Evolutionary conservation across 2,888 invertebrate species (phyloP).

Genomic region (Polymixis flavicincta): DNA sequence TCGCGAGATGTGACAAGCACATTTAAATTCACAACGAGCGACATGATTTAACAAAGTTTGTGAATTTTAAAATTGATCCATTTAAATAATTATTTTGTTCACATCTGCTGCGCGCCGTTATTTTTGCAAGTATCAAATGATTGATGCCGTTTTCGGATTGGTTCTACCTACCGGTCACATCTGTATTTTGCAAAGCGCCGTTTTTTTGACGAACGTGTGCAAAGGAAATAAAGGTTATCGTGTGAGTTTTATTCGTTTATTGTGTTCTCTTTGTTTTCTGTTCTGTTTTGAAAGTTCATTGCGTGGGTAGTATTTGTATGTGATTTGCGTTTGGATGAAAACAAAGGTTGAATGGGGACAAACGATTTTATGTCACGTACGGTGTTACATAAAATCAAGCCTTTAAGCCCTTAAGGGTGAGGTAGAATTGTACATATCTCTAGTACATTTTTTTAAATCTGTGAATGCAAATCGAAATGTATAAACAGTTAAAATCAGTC

Average conservation of each 20-base stretch:
- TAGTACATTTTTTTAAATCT: not conserved
- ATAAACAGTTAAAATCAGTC: too few relatives aligned
- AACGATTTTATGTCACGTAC: not conserved
- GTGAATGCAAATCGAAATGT: too few relatives aligned
- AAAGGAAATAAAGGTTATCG: not conserved
- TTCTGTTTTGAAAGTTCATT: conserved; percentile 5
- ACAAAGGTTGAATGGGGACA: not conserved
- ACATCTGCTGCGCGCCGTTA: conserved; percentile 17
- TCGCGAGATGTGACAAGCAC: conserved; percentile 39
- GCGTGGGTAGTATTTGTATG: not conserved
- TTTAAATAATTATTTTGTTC: conserved; percentile 26
- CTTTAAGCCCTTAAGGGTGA: not conserved
- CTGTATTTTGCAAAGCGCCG: not conserved
- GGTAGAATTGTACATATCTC: not conserved
- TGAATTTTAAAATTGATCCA: conserved; percentile 30
- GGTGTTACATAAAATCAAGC: not conserved
- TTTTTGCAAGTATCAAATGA: conserved; percentile 14
- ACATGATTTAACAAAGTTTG: conserved; percentile 27
- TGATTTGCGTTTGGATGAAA: not conserved
- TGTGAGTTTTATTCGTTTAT: not conserved
- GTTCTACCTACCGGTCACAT: not conserved
- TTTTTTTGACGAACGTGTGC: not conserved
- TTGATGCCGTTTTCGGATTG: conserved; percentile 17
- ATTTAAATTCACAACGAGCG: conserved; percentile 58
- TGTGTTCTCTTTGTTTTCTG: too few relatives aligned